Percentiles rank a stretch among this genome's conserved stretches.
phyloP scores from a whole-genome alignment of 2,888 invertebrate genomes.

The Pinctada fucata region DNA sequence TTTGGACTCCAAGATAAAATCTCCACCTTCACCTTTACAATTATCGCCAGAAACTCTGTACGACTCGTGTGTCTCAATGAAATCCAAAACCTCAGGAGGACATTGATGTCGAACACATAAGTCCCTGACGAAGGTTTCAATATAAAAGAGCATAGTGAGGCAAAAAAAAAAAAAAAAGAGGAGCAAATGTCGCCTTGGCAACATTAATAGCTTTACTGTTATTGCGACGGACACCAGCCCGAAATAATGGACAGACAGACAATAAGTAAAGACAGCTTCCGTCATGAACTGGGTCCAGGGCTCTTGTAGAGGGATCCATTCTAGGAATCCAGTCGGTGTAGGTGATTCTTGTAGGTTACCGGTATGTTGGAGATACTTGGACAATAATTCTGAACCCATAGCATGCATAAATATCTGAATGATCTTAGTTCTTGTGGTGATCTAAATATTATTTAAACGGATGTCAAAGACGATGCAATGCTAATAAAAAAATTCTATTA shows the following conservation, averaged over 20 bases:
- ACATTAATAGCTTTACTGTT: slow-evolving; percentile 9
- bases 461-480: too few relatives aligned
- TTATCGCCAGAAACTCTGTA: slow-evolving; percentile 19
- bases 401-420: slow-evolving; percentile 10
- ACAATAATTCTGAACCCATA: neutral
- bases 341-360: too few relatives aligned
- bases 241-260: slow-evolving; percentile 27
- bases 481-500: too few relatives aligned
- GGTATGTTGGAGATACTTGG: too few relatives aligned
- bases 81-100: slow-evolving; percentile 5
- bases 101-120: neutral
- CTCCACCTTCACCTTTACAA: neutral
- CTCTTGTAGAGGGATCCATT: too few relatives aligned
- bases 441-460: too few relatives aligned
- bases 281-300: slow-evolving; percentile 14
- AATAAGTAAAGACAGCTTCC: slow-evolving; percentile 26
- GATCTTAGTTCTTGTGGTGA: neutral
- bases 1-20: slow-evolving; percentile 17
- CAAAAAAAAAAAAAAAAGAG: slow-evolving; percentile 20
- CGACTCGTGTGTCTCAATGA: slow-evolving; percentile 7
- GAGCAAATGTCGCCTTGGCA: slow-evolving; percentile 1
- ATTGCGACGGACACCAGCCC: slow-evolving; percentile 13
- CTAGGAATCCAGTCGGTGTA: too few relatives aligned
- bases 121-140: slow-evolving; percentile 14
- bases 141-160: slow-evolving; percentile 26